Evolutionary conservation across 2,797 vertebrate genomes (phyloP), one percentile per base, ranked within the genome.

Genomic region (Choloepus didactylus): DNA sequence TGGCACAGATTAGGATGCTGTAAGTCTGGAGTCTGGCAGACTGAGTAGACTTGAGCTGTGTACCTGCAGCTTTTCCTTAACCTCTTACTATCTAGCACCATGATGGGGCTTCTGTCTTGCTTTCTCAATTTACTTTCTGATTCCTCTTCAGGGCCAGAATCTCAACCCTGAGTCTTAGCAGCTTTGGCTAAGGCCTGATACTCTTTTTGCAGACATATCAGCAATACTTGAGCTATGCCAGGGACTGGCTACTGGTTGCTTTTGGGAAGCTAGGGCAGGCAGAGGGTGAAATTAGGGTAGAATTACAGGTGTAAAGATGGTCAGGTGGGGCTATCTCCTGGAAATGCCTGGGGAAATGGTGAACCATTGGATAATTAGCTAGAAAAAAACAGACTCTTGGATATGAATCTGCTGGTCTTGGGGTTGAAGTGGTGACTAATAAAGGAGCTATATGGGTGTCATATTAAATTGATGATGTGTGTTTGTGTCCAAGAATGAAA

Each of bases 351-450:
- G 35, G 41, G 35, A 49, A 59, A 72, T 76, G 62, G 59, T 46
- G 49, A 94, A 79, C 67, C 79, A 82, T 29, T 62, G 51, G 35
- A 69, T 70, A 86, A 62, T 77, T 94, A 83, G 31, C 54, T 82
- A 35, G 23, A 94, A 94, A 46, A 76, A 94, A 76, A 0, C 60
- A 93, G 69, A 67, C 70, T 77, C 44, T 62, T 73, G 29, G 93
- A 86, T 59, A 93, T 85, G 83, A 80, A 81, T 64, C 23, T 51
- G 2, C 25, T 60, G 27, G 56, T 79, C 66, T 82, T 89, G 1
- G 19, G 79, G 54, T 95, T 96, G 35, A 86, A 31, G 46, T 66
- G 67, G 87, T 80, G 87, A 91, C 54, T 41, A 80, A 44, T 76
- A 75, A 59, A 85, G 49, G 59, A 91, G 77, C 62, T 29, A 41